Conservation (phyloP, 2,113 vertebrate species). For the Otolemur garnettii region DNA sequence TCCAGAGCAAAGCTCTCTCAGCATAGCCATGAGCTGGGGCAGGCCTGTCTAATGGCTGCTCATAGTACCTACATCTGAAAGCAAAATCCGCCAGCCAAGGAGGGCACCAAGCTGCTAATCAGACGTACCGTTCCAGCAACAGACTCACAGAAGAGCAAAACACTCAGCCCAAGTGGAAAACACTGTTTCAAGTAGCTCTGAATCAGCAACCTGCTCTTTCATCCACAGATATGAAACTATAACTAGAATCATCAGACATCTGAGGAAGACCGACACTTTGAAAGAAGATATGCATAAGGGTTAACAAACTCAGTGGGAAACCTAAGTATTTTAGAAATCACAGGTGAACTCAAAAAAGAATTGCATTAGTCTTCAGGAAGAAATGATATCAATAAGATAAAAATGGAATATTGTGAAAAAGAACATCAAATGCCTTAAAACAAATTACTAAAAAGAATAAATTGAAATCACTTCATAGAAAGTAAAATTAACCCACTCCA, state of each 20-base stretch:
- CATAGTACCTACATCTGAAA: neutral
- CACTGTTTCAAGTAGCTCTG: neutral
- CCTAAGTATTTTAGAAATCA: neutral
- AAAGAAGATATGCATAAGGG: neutral
- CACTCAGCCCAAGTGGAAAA: neutral
- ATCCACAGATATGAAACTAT: neutral
- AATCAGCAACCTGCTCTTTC: neutral
- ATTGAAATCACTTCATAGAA: slow-evolving; percentile 21
- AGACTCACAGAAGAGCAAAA: neutral
- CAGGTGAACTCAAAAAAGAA: neutral
- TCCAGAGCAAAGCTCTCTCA: neutral
- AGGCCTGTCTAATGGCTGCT: neutral
- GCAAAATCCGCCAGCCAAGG: neutral
- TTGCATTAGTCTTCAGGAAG: neutral
- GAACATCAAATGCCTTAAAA: neutral
- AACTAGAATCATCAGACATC: neutral
- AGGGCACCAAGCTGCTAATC: neutral
- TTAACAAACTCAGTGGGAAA: neutral
- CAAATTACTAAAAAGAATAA: neutral
- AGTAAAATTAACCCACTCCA: neutral
- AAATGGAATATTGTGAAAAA: neutral
- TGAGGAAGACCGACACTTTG: neutral
- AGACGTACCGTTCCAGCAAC: neutral
- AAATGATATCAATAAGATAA: neutral
- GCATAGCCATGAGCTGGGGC: neutral